phyloP scores from a whole-genome alignment of 2,888 invertebrate species.

The Plagodis dolabraria region DNA sequence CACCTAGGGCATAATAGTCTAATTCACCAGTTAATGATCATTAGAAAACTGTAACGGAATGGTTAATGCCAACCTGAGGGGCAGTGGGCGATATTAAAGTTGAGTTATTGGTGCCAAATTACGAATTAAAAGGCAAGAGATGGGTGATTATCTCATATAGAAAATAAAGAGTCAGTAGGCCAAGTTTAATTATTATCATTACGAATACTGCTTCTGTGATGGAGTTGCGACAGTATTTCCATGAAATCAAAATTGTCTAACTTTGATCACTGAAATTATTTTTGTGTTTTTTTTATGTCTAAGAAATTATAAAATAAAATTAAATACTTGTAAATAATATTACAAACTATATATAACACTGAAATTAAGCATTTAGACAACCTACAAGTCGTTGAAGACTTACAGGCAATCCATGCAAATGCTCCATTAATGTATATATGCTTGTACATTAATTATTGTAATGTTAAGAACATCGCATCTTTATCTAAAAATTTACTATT shows the following conservation, averaged over 20 bases:
- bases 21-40: conserved; percentile 15
- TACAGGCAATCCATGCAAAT: neutral
- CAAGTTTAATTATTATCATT: neutral
- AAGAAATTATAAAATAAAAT: too few species aligned
- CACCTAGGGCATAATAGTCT: conserved; percentile 28
- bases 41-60: conserved; percentile 23
- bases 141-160: conserved; percentile 9
- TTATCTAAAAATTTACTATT: conserved; percentile 9
- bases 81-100: conserved; percentile 8
- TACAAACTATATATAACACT: too few species aligned
- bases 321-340: too few species aligned
- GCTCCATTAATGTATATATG: neutral
- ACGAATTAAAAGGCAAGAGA: conserved; percentile 9
- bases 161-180: neutral
- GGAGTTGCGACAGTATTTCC: too few species aligned
- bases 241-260: too few species aligned
- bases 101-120: conserved; percentile 11
- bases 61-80: conserved; percentile 17
- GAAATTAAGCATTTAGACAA: too few species aligned
- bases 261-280: too few species aligned
- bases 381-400: too few species aligned
- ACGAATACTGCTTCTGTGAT: too few species aligned
- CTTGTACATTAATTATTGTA: neutral
- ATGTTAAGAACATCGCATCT: conserved; percentile 11
- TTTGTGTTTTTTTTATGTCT: too few species aligned